phyloP scores from a whole-genome alignment of 1,140 invertebrate genomes.

The Globodera rostochiensis region DNA sequence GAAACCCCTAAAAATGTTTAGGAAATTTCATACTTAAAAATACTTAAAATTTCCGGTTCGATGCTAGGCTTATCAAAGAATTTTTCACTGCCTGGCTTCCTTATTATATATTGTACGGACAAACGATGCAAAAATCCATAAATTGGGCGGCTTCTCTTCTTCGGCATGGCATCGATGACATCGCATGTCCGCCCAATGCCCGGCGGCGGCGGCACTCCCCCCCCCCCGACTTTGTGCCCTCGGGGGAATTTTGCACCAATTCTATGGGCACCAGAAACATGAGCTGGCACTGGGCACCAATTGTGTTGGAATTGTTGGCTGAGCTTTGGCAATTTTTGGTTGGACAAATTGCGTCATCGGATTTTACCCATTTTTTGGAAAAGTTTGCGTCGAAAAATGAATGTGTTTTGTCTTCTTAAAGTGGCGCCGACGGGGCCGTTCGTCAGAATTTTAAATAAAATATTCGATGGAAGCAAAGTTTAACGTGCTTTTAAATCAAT shows the following conservation, averaged over 20 bases:
- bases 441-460: no score
- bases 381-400: neutral
- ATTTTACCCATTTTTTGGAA: neutral
- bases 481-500: no score
- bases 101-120: neutral
- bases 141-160: conserved; percentile 1
- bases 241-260: neutral
- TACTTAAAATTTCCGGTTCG: no score
- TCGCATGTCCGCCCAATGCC: neutral
- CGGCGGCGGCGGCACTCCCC: no score
- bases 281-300: neutral
- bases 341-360: neutral
- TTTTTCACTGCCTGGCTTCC: neutral
- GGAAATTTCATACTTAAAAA: no score
- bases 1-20: no score
- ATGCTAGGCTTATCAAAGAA: no score
- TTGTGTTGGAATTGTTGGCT: neutral
- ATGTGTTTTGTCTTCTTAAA: neutral
- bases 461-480: no score
- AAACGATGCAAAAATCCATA: conserved; percentile 20
- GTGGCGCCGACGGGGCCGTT: neutral
- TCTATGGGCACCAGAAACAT: neutral
- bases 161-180: neutral
- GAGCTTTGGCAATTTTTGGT: neutral
- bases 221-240: neutral